A percentile compares a stretch with the other conserved stretches of the same genome.
Conservation (phyloP, 2,797 vertebrate species). For the Spinus pinus region DNA sequence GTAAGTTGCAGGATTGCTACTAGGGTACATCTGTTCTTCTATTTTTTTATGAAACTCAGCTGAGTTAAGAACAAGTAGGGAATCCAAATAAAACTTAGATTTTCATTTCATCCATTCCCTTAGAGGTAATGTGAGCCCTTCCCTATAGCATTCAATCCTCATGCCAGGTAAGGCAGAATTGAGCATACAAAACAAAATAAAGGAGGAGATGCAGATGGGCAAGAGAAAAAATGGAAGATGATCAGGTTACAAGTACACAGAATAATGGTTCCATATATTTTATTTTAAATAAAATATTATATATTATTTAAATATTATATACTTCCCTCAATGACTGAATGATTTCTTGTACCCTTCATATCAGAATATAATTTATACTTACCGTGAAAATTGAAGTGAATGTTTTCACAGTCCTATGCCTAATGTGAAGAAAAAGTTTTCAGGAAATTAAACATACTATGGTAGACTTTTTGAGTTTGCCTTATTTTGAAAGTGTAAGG, state of each 20-base stretch:
- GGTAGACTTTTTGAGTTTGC: not conserved
- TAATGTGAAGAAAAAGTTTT: not conserved
- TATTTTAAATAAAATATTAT: not conserved
- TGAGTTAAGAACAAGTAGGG: not conserved
- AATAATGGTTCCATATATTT: not conserved
- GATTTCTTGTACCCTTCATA: not conserved
- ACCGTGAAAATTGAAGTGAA: not conserved
- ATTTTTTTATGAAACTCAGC: not conserved
- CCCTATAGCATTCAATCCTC: not conserved
- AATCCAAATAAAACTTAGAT: not conserved
- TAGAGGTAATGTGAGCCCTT: not conserved
- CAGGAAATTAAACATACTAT: not conserved
- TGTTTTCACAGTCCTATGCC: not conserved
- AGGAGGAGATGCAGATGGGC: not conserved
- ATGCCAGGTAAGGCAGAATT: not conserved
- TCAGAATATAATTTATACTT: not conserved
- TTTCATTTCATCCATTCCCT: not conserved
- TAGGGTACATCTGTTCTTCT: not conserved
- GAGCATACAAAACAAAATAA: not conserved
- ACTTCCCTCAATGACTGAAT: not conserved
- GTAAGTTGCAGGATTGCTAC: conserved; percentile 63
- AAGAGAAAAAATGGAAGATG: not conserved
- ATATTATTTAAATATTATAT: not conserved
- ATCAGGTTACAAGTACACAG: not conserved
- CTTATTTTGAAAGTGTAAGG: not conserved